A percentile compares a stretch with the other conserved stretches of the same genome.
Conservation (phyloP, 2,888 invertebrate genomes). For the Reticulitermes lucifugus region DNA sequence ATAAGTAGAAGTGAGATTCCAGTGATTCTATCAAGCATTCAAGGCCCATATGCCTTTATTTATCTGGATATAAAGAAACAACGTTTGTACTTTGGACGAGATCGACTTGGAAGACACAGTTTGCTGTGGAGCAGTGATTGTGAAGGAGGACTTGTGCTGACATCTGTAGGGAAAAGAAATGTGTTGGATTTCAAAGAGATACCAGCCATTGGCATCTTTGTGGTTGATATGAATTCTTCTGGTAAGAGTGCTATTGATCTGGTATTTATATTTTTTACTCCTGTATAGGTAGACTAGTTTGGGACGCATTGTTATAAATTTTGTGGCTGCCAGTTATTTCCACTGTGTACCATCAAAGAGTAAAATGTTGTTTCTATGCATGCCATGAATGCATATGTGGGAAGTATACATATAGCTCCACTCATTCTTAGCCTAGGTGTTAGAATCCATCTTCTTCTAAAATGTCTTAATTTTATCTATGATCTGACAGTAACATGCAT, state of each 20-base stretch:
- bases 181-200: conserved; percentile 55
- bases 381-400: too few relatives aligned
- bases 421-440: too few relatives aligned
- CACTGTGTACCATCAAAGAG: too few relatives aligned
- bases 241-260: conserved; percentile 21
- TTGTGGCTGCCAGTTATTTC: too few relatives aligned
- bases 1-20: neutral
- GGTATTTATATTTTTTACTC: too few relatives aligned
- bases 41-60: conserved; percentile 89
- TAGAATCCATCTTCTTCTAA: too few relatives aligned
- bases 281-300: too few relatives aligned
- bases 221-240: conserved; percentile 52
- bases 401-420: too few relatives aligned
- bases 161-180: conserved; percentile 58
- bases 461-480: too few relatives aligned
- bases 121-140: conserved; percentile 66
- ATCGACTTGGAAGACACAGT: conserved; percentile 88
- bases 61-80: conserved; percentile 73
- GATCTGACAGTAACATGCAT: too few relatives aligned
- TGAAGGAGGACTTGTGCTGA: conserved; percentile 54
- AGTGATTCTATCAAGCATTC: conserved; percentile 67
- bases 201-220: conserved; percentile 57
- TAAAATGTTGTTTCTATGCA: too few relatives aligned
- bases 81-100: conserved; percentile 84
- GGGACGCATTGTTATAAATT: too few relatives aligned